phyloP scores from a whole-genome alignment of 2,797 vertebrate species.

The Anguilla pacifica region DNA sequence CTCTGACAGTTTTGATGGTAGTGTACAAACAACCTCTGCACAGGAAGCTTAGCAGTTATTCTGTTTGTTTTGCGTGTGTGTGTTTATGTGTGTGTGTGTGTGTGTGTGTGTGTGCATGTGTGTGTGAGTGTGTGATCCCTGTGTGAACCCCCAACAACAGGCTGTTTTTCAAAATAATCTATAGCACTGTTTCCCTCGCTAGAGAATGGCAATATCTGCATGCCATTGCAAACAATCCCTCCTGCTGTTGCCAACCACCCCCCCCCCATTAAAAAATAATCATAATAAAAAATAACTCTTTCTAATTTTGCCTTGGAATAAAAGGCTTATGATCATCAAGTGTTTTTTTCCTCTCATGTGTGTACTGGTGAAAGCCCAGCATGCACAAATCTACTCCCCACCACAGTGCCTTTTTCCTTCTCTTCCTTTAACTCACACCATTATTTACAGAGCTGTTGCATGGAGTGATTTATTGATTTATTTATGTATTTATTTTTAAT shows the following conservation, averaged over 20 bases:
- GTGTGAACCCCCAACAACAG: neutral
- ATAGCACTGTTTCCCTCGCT: neutral
- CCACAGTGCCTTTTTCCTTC: neutral
- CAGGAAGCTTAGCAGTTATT: neutral
- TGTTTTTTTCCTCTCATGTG: neutral
- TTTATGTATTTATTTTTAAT: neutral
- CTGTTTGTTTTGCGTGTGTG: neutral
- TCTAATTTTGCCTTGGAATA: neutral
- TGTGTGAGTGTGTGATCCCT: neutral
- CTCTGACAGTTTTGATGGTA: neutral
- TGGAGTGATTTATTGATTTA: neutral
- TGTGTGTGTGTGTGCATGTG: constrained; percentile 19
- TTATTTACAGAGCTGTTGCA: neutral
- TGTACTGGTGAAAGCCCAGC: neutral
- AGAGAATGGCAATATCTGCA: neutral
- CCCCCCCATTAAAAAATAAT: neutral
- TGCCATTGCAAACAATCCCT: constrained; percentile 1
- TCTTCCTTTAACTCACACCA: neutral
- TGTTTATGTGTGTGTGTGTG: constrained; percentile 21
- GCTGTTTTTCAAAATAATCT: neutral
- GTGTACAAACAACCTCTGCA: neutral
- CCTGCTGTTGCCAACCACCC: neutral
- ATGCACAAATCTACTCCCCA: neutral
- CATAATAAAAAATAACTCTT: neutral
- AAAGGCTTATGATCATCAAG: neutral